phyloP scores from a whole-genome alignment of 1,140 invertebrate species.

The Anastatus disparis region DNA sequence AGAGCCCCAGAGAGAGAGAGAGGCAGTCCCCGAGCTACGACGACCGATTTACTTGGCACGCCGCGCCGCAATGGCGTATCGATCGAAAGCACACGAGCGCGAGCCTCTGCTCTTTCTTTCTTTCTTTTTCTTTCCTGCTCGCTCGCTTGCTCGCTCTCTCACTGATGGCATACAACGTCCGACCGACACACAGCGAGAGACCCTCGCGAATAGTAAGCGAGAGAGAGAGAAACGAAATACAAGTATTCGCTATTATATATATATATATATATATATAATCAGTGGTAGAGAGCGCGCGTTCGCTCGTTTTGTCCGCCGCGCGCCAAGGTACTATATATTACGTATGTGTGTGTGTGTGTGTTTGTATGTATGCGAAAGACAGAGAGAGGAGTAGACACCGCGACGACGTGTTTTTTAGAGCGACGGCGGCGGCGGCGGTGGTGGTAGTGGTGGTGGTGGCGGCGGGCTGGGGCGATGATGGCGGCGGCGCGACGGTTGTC shows the following conservation, averaged over 20 bases:
- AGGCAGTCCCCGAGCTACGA: too few species aligned
- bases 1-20: too few species aligned
- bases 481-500: too few species aligned
- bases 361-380: not conserved
- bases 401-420: slow-evolving; percentile 40
- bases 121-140: too few species aligned
- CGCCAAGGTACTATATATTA: too few species aligned
- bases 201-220: not conserved
- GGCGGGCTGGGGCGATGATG: too few species aligned
- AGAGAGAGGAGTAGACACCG: slow-evolving; percentile 14
- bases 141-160: not conserved
- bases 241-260: too few species aligned
- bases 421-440: not conserved
- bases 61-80: slow-evolving; percentile 62
- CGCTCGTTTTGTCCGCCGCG: too few species aligned
- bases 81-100: slow-evolving; percentile 49
- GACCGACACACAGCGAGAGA: not conserved
- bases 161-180: not conserved
- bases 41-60: slow-evolving; percentile 53
- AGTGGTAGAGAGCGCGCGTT: too few species aligned
- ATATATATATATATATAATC: too few species aligned
- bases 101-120: not conserved
- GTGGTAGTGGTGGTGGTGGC: not conserved
- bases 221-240: not conserved
- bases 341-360: too few species aligned